phyloP scores from a whole-genome alignment of 1,140 invertebrate genomes.

The Venturia canescens region DNA sequence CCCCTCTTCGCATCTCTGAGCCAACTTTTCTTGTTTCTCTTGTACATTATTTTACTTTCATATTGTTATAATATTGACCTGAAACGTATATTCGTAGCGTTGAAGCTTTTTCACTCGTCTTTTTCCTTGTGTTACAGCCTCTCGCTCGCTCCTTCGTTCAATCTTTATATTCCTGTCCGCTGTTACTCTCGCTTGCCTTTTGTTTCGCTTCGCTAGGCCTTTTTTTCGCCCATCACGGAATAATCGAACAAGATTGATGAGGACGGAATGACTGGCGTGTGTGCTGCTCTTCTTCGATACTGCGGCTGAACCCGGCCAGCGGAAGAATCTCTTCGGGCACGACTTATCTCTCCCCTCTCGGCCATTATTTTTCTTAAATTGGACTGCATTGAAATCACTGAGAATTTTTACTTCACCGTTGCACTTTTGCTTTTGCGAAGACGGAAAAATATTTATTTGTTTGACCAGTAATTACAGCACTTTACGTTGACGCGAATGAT shows the following conservation, averaged over 20 bases:
- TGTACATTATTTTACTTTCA: background rate
- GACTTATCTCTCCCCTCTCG: no score
- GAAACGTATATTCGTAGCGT: background rate
- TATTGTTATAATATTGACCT: background rate
- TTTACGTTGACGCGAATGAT: no score
- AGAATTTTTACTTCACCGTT: no score
- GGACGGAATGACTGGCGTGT: constrained; percentile 71
- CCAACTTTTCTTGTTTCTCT: background rate
- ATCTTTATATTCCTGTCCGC: constrained; percentile 50
- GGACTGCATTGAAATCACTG: no score
- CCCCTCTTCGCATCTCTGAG: no score
- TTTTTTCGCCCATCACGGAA: constrained; percentile 75
- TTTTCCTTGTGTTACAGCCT: constrained; percentile 53
- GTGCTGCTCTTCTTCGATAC: constrained; percentile 40
- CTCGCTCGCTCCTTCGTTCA: constrained; percentile 37
- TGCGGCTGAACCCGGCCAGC: constrained; percentile 45
- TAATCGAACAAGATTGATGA: constrained; percentile 78
- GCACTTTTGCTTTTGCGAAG: no score
- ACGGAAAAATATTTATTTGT: no score
- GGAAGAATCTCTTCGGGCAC: constrained; percentile 24
- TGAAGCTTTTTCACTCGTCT: constrained; percentile 51
- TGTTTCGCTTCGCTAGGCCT: constrained; percentile 60
- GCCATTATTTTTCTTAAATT: no score
- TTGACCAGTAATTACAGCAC: no score
- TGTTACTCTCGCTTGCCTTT: constrained; percentile 51